phyloP scores from a whole-genome alignment of 2,797 vertebrate genomes.

The Lithobates sylvaticus region DNA sequence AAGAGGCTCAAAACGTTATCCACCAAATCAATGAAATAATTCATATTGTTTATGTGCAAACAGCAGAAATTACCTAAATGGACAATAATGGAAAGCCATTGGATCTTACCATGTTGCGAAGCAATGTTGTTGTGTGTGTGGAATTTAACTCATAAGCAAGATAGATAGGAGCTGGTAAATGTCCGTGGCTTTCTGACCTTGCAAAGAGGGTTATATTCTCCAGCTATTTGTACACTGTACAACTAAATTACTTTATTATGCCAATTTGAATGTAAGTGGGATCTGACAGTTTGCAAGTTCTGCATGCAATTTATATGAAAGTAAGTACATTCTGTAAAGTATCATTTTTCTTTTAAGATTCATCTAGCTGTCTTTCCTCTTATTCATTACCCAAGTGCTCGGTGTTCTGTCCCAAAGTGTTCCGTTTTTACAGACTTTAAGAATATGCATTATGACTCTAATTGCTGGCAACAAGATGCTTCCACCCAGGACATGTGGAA shows the following conservation, averaged over 20 bases:
- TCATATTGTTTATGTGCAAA: not conserved
- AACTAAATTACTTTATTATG: constrained; percentile 20
- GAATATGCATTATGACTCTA: constrained; percentile 48
- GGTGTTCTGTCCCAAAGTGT: constrained; percentile 8
- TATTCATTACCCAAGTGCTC: constrained; percentile 37
- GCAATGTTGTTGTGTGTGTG: too few relatives aligned
- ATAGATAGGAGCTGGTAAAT: not conserved
- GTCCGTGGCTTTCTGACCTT: not conserved
- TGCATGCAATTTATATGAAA: constrained; percentile 23
- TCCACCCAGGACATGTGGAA: not conserved
- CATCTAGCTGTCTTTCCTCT: constrained; percentile 43
- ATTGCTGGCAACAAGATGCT: constrained; percentile 48
- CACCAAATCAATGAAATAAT: too few relatives aligned
- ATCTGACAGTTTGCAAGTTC: constrained; percentile 33
- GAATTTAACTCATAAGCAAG: not conserved
- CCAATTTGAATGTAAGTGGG: constrained; percentile 6
- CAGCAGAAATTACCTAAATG: not conserved
- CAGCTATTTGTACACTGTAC: not conserved
- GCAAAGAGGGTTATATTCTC: not conserved
- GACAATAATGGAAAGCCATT: not conserved
- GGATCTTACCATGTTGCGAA: not conserved
- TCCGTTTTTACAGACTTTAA: constrained; percentile 18
- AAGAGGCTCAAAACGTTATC: too few relatives aligned
- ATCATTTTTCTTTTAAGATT: constrained; percentile 49
- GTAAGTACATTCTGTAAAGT: constrained; percentile 21